These are phyloP conservation scores for Bombus superbus DNA, from an alignment of 1,140 invertebrate genomes.

Conservation along the genomic window DNA sequence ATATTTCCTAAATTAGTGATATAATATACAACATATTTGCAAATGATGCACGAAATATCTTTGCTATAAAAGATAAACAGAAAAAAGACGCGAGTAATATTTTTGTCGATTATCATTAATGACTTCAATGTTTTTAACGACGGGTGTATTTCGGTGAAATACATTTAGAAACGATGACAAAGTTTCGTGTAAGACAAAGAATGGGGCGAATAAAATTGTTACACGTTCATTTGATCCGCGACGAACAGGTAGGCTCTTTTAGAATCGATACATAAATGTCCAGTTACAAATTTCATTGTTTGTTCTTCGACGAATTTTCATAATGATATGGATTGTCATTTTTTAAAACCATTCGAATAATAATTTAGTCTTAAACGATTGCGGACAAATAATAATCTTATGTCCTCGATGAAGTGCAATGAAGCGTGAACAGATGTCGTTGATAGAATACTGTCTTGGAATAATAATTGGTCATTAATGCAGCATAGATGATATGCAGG, in stretches of 20 bases:
- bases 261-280: background rate
- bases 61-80: background rate
- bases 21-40: background rate
- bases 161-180: too few relatives aligned
- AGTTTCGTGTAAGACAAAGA: too few relatives aligned
- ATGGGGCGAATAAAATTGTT: too few relatives aligned
- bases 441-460: background rate
- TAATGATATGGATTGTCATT: background rate
- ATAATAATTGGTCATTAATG: constrained; percentile 22
- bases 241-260: too few relatives aligned
- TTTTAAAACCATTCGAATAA: background rate
- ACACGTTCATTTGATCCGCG: too few relatives aligned
- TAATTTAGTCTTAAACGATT: background rate
- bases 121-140: constrained; percentile 7
- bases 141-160: background rate
- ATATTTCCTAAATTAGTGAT: too few relatives aligned
- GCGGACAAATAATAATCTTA: too few relatives aligned
- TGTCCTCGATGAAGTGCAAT: background rate
- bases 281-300: background rate
- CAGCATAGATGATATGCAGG: too few relatives aligned
- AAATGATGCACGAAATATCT: background rate
- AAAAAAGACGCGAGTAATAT: background rate
- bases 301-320: background rate
- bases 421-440: too few relatives aligned
- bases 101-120: constrained; percentile 26